phyloP scores from a whole-genome alignment of 2,113 vertebrate genomes.

The Saimiri boliviensis region DNA sequence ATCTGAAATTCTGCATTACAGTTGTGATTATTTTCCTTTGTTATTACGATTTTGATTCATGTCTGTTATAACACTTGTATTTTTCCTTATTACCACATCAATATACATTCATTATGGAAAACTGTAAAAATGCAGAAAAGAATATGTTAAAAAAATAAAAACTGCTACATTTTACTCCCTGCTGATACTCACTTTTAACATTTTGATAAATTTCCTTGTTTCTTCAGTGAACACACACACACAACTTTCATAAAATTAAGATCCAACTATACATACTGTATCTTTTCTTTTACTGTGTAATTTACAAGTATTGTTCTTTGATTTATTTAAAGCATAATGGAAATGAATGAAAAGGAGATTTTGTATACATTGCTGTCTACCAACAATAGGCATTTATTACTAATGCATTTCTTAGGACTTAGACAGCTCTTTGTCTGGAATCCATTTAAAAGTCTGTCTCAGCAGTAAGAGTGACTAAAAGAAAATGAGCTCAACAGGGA shows the following conservation, averaged over 20 bases:
- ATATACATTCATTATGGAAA: slow-evolving; percentile 26
- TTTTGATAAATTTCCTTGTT: not conserved
- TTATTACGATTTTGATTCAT: slow-evolving; percentile 20
- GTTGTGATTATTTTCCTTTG: slow-evolving; percentile 44
- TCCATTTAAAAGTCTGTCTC: slow-evolving; percentile 10
- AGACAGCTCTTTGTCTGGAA: not conserved
- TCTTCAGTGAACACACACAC: not conserved
- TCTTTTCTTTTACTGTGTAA: slow-evolving; percentile 41
- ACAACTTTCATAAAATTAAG: not conserved
- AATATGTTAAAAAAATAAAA: slow-evolving; percentile 38
- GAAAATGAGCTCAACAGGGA: slow-evolving; percentile 15
- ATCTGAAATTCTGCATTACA: slow-evolving; percentile 38
- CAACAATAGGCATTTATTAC: slow-evolving; percentile 1
- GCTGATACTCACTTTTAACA: slow-evolving; percentile 33
- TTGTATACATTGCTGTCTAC: not conserved
- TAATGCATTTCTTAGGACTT: not conserved
- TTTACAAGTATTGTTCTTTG: slow-evolving; percentile 7
- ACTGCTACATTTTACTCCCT: not conserved
- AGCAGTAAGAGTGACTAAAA: not conserved
- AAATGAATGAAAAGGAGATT: slow-evolving; percentile 17
- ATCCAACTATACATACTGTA: not conserved
- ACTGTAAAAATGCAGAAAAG: slow-evolving; percentile 46
- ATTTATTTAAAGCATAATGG: slow-evolving; percentile 17
- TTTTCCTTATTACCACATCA: slow-evolving; percentile 27
- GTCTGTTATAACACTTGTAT: not conserved